Base-by-base conservation (phyloP, 1,140 invertebrate genomes). In the Cephus cinctus region DNA sequence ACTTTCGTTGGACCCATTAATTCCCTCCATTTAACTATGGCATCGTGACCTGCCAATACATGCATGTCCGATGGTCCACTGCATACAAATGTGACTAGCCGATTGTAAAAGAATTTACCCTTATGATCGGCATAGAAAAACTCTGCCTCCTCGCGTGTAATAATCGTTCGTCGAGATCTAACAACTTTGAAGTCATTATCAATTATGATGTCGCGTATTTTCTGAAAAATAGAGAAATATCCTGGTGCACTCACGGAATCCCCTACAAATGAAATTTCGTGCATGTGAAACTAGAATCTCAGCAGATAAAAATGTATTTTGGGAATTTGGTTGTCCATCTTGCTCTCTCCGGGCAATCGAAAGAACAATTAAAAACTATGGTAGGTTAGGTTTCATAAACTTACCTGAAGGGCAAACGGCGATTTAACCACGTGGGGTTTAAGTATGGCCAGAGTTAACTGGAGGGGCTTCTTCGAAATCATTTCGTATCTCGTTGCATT, bases 1-100 rank as follows among this genome's bases (percentile, higher is more conserved):
- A 87, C 86, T 79, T 93, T 94, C 0, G 93, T 96, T 1, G 92
- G 92, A 0, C 94, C 94, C 79, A 96, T 85, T 16, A 96, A 64
- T 45, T 76, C 58, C 57, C 94, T 81, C 94, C 94, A 97, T 35
- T 84, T 77, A 15, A 68, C 47, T 43, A 96, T 88, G 3, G 87
- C 89, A 78, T 92, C 81, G 32, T 84, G 76, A 53, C 83, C 79
- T 14, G 86, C 83, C 46, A 97, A 75, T 51, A 96, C 84, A 52
- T 90, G 84, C 3, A 88, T 80, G 61, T 88, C 85, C 31, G 89
- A 84, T 23, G 86, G 86, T 1, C 92, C 93, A 81, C 92, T 96
- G 57, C 54, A 81, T 88, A 96, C 95, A 61, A 93, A 94, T 19
- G 86, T 90, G 1, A 91, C 77, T 8, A 96, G 73, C 43, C 93